Base-by-base conservation (phyloP, 2,888 invertebrate species). In the Drosophila mimetica region DNA sequence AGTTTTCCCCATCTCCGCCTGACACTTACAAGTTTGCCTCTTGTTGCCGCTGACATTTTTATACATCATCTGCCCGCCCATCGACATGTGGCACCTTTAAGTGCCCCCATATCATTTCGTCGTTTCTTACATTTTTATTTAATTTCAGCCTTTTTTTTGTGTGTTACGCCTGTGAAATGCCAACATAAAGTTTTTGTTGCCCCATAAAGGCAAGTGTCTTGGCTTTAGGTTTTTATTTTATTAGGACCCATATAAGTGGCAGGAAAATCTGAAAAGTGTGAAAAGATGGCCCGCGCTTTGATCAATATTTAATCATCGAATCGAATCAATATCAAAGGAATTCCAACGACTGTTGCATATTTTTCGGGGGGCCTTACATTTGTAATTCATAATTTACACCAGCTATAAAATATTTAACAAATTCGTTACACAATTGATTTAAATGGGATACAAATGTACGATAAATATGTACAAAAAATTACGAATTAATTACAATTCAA, bases 1-100 rank as follows among this genome's bases (percentile, higher is more conserved):
- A 63, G 61, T 61, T 75, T 42, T 41, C 50, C 36, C 4, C 36
- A 25, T 14, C n/a, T 20, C 28, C 22, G 25, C 9, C 46, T 74
- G 85, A 77, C 82, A 81, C 82, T 86, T 84, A 86, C 82, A 86
- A 80, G 76, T 76, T 81, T 77, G 58, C 58, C 76, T 57, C 64
- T 46, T 80, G 81, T 76, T 76, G 74, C 63, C 74, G 84, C 69
- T 84, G 78, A 84, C 79, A 72, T 77, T 82, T 82, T 83, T 86
- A 77, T 81, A 84, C 78, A 81, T 86, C 87, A 86, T 76, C 78
- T 84, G 81, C 78, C 80, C 85, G 50, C 37, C 52, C 48, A 6
- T 9, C 20, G 8, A 14, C 11, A 4, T 34, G 9, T 30, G 52
- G 8, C 60, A 51, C 52, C 64, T 51, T 51, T 64, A 50, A 65